Base-by-base conservation (phyloP, 2,797 vertebrate genomes). In the Streptopelia turtur region DNA sequence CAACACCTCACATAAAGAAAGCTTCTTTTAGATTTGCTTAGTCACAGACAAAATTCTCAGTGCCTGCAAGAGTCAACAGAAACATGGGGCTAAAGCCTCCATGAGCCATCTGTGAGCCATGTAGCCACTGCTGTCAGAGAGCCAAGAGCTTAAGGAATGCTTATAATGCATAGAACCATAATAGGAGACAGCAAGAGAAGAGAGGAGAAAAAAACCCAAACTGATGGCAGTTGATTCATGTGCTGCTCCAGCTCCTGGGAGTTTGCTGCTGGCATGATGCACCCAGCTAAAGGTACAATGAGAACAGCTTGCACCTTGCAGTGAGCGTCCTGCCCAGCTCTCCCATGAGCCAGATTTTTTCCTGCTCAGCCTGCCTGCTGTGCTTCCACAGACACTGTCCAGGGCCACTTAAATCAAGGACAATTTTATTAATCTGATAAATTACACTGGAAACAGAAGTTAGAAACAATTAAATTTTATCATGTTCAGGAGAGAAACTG, bases 11-110 rank as follows among this genome's bases (percentile, higher is more conserved):
- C 79, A 91, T 31, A 77, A 78, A 55, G 59, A 83, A 77, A 92
- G 35, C n/a, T 75, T 75, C 55, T 85, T 91, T 92, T 85, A 71
- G 45, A 61, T 92, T 90, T 92, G 65, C 52, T 90, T 64, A 79
- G 52, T 93, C 50, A 76, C 30, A 74, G 23, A 43, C 24, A 80
- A 91, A 94, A 83, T 35, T 87, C 56, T 85, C 66, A 50, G 39
- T 70, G n/a, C 30, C 55, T 88, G 37, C 75, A 92, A 87, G 52
- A 93, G 35, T 28, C 28, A 27, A 94, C 59, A 90, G 81, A 94
- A 94, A 60, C 4, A 4, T 22, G 53, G 66, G 41, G 20, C 57
- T 87, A 18, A 76, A 92, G 22, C 55, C 52, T 93, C 27, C 23
- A 17, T 9, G 72, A 96, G 43, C 87, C 68, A 83, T 74, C 78